A percentile compares a stretch with the other conserved stretches of the same genome.
Conservation (phyloP, 2,113 vertebrate genomes). For the Dendrocopos noguchii region DNA sequence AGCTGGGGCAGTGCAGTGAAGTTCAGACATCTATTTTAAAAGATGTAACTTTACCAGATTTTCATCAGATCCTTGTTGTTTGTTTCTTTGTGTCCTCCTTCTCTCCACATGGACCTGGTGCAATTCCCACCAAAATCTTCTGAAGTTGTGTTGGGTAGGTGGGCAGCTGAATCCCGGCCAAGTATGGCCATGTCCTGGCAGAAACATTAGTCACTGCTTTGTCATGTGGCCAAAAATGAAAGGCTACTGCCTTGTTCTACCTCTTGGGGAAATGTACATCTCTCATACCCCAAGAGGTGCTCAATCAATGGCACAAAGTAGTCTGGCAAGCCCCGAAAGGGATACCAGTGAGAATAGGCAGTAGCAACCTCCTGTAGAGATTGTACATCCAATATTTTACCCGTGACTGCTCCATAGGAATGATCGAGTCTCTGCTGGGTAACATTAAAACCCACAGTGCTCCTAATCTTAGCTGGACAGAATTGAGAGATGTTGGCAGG, state of each 20-base stretch:
- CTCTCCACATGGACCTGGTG: neutral
- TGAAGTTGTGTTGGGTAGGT: neutral
- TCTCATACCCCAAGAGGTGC: neutral
- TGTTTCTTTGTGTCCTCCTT: neutral
- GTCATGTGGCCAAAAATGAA: neutral
- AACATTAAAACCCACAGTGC: neutral
- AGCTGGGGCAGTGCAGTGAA: neutral
- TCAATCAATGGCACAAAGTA: neutral
- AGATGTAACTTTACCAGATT: neutral
- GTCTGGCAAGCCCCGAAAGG: no score
- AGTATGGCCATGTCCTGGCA: neutral
- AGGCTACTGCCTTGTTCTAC: neutral
- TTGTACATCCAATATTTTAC: neutral
- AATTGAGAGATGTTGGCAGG: neutral
- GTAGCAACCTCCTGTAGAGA: neutral
- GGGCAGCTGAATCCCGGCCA: neutral
- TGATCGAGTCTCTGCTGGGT: neutral
- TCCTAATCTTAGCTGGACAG: neutral
- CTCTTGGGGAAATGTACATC: neutral
- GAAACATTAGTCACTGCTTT: neutral
- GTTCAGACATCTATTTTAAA: neutral
- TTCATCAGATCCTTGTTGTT: neutral
- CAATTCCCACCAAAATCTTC: neutral
- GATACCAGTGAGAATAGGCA: neutral
- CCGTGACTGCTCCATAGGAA: neutral